Conservation (phyloP, 2,113 vertebrate genomes). For the Vanacampus margaritifer region DNA sequence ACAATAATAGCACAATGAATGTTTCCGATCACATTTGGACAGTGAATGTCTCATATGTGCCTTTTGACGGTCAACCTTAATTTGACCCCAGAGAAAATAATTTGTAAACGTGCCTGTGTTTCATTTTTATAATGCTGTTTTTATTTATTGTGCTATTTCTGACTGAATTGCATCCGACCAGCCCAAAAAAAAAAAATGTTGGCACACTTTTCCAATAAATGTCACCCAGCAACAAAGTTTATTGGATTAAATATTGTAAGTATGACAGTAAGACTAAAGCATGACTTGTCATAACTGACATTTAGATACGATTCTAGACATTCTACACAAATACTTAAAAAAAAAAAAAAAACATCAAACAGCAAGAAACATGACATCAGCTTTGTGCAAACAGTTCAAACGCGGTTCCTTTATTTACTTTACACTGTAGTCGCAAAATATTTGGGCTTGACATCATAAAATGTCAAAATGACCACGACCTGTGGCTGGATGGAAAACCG, state of each 20-base stretch:
- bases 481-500: too few relatives aligned
- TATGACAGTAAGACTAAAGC: not conserved
- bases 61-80: constrained; percentile 41
- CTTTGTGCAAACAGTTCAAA: too few relatives aligned
- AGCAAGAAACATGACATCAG: not conserved
- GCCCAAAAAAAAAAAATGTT: constrained; percentile 33
- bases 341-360: not conserved
- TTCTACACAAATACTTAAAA: not conserved
- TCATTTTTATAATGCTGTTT: constrained; percentile 39
- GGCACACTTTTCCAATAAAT: constrained; percentile 58
- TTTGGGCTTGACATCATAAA: not conserved
- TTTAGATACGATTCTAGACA: not conserved
- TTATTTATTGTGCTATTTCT: constrained; percentile 60
- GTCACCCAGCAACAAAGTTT: constrained; percentile 32
- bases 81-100: constrained; percentile 19
- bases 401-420: not conserved
- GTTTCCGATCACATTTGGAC: constrained; percentile 27
- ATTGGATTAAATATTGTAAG: constrained; percentile 3
- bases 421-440: not conserved
- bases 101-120: constrained; percentile 55
- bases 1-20: constrained; percentile 16
- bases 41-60: constrained; percentile 52
- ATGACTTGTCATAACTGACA: not conserved
- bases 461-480: not conserved
- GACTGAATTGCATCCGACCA: constrained; percentile 27